Conservation (phyloP, 2,888 invertebrate species). For the Nysson spinosus region DNA sequence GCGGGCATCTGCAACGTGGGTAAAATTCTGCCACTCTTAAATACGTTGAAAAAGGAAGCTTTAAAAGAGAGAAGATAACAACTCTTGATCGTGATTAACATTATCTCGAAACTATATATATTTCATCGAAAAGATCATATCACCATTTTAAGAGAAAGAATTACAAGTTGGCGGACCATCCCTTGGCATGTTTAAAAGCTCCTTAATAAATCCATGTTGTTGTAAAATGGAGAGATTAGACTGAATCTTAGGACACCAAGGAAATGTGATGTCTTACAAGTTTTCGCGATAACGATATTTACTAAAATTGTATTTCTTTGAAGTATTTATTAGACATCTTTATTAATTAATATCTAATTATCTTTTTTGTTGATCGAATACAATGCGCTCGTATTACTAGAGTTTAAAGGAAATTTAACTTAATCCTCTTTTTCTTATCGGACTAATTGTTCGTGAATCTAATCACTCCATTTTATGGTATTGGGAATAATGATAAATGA, state of each 20-base stretch:
- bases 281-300: background rate
- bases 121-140: no score
- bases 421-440: no score
- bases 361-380: background rate
- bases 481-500: conserved; percentile 7
- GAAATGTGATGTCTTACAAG: background rate
- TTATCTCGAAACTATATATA: background rate
- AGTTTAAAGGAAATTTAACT: background rate
- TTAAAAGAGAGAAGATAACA: background rate
- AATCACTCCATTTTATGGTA: conserved; percentile 53
- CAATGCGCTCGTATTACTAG: background rate
- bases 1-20: background rate
- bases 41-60: conserved; percentile 1
- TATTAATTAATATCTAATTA: no score
- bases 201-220: conserved; percentile 18
- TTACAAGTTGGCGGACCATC: conserved; percentile 50
- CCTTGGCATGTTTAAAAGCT: conserved; percentile 35
- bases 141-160: no score
- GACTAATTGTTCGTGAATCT: conserved; percentile 26
- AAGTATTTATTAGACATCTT: conserved; percentile 5
- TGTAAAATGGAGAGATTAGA: conserved; percentile 56
- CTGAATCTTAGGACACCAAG: background rate
- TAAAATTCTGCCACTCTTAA: no score
- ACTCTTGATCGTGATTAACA: background rate
- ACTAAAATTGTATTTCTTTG: conserved; percentile 1